Evolutionary conservation across 2,113 vertebrate species (phyloP).

Genomic region (Dicentrarchus labrax): DNA sequence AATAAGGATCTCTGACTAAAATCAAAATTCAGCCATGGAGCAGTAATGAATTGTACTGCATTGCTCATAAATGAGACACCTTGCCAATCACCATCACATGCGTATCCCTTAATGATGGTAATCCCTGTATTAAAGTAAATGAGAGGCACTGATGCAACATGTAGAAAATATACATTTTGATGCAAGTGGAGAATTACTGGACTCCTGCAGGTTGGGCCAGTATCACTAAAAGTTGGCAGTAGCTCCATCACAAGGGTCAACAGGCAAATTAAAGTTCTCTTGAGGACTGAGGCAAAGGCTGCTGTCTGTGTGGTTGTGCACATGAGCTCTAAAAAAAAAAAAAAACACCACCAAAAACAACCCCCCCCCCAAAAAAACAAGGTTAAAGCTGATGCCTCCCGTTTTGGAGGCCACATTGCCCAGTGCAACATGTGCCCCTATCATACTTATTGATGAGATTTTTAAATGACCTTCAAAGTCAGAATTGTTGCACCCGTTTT

Average conservation of each 20-base stretch:
- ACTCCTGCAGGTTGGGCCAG: conserved; percentile 72
- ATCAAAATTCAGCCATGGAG: conserved; percentile 40
- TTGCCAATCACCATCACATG: conserved; percentile 29
- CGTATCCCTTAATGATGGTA: conserved; percentile 21
- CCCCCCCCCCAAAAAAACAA: conserved; percentile 4
- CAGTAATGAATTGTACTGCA: conserved; percentile 1
- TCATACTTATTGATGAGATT: conserved; percentile 68
- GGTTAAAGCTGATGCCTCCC: conserved; percentile 68
- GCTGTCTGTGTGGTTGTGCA: conserved; percentile 58
- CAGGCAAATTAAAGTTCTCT: conserved; percentile 70
- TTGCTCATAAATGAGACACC: conserved; percentile 26
- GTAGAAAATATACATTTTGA: conserved; percentile 68
- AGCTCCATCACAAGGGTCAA: conserved; percentile 71
- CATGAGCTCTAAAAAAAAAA: conserved; percentile 36
- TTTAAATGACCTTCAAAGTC: conserved; percentile 64
- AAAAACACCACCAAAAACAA: neutral
- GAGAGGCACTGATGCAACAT: conserved; percentile 67
- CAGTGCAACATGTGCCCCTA: conserved; percentile 68
- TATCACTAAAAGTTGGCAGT: conserved; percentile 57
- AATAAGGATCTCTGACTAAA: conserved; percentile 62
- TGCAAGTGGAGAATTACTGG: conserved; percentile 42
- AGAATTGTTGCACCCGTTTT: conserved; percentile 23
- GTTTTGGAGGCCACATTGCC: conserved; percentile 62
- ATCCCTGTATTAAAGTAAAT: conserved; percentile 40
- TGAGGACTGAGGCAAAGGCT: conserved; percentile 64